These are phyloP conservation scores for Ophion slaviceki DNA, from an alignment of 2,888 invertebrate genomes.

Conservation along the genomic window DNA sequence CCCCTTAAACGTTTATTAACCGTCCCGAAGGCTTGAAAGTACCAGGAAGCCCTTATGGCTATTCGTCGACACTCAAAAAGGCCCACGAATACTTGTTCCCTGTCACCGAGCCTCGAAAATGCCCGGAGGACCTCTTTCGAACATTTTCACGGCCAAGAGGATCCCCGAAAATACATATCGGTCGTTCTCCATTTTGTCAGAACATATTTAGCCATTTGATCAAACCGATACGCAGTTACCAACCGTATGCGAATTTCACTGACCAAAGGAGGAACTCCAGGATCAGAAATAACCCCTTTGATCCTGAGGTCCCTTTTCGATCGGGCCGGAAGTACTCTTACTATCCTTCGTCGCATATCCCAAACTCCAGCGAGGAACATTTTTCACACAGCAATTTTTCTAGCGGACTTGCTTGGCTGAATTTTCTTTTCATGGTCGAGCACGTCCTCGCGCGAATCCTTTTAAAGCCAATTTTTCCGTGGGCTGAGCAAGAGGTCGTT, in stretches of 20 bases:
- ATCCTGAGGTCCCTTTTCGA: too few relatives aligned
- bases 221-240: too few relatives aligned
- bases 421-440: not conserved
- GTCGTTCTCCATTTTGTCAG: too few relatives aligned
- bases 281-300: too few relatives aligned
- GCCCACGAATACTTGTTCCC: not conserved
- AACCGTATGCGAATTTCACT: too few relatives aligned
- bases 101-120: not conserved
- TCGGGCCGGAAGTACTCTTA: too few relatives aligned
- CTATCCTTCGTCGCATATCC: too few relatives aligned
- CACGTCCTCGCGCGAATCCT: not conserved
- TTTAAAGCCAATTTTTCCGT: slow-evolving; percentile 3
- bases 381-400: too few relatives aligned
- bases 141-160: too few relatives aligned
- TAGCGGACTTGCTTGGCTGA: not conserved
- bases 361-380: too few relatives aligned
- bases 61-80: not conserved
- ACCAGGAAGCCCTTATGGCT: not conserved
- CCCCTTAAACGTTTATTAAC: not conserved
- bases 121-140: not conserved
- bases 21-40: not conserved
- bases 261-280: too few relatives aligned
- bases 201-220: too few relatives aligned
- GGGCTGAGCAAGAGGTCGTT: not conserved
- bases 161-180: not conserved